Evolutionary conservation across 1,140 invertebrate species (phyloP), one percentile per base, ranked within the genome.

Genomic region (Calosoma granatense): DNA sequence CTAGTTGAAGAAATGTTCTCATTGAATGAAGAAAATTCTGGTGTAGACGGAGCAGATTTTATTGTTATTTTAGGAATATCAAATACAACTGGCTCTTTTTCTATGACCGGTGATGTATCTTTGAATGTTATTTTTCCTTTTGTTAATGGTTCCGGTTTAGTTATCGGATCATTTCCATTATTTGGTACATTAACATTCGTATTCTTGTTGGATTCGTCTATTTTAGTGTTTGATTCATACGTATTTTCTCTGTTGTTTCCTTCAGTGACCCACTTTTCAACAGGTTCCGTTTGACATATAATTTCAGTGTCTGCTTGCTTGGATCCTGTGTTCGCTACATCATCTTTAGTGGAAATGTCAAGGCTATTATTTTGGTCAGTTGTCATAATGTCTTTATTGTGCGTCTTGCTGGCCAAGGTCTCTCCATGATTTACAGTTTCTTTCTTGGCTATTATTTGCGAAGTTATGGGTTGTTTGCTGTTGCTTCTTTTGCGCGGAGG

Each of bases 11-110:
- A 47, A 11, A 47, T 47, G 17, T 47, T 47, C 17, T 47, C 41
- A 30, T 30, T 30, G 26, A 30, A 6, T 30, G 26, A 21, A 20
- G 53, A 36, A 26, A 30, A 39, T 52, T 52, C 36, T 52, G 26
- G 2, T 1, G 20, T 21, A 23, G 22, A 23, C 23, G 23, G 41
- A 22, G 36, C 26, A 56, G 51, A 36, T 65, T 69, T 51, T 63
- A 47, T 47, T 9, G 41, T 47, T 11, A 47, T 47, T 47, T 47
- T 47, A 11, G 41, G 15, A 12, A 47, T 12, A 47, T 47, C 41
- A 9, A 9, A 9, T 36, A n/a, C 6, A 9, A 6, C 26, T 36
- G 26, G n/a, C n/a, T 6, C 6, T 36, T 36, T 36, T 6, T 9
- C 6, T 6, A 36, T 36, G 26, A 36, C n/a, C 6, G 6, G 6